Conservation (phyloP, 2,888 invertebrate genomes). For the Cepaea hortensis region DNA sequence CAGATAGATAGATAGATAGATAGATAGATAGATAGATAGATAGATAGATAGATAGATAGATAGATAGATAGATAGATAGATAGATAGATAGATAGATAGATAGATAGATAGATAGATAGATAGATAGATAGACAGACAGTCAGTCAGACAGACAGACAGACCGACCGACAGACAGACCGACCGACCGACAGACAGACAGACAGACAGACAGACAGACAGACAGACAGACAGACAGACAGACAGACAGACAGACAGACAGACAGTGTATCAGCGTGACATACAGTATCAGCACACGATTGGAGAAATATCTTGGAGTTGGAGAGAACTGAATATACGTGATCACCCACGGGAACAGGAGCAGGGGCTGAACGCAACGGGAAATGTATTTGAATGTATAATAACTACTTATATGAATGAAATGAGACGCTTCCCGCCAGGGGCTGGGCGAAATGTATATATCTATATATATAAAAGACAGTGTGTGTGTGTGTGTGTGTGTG, state of each 20-base stretch:
- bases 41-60: background rate
- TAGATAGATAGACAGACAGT: background rate
- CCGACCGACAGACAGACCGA: background rate
- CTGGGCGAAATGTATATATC: no score
- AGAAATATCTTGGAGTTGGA: no score
- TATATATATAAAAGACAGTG: no score
- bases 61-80: background rate
- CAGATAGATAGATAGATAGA: background rate
- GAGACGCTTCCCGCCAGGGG: no score
- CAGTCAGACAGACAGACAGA: conserved; percentile 1
- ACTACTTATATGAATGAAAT: no score
- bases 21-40: background rate
- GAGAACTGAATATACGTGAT: no score
- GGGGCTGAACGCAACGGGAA: no score
- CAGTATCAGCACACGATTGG: no score
- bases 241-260: background rate
- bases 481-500: no score
- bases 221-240: background rate
- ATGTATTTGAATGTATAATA: no score
- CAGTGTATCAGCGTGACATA: no score
- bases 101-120: background rate
- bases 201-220: background rate
- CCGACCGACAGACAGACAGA: background rate
- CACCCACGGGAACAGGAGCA: no score
- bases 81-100: background rate